Evolutionary conservation across 2,888 invertebrate species (phyloP).

Genomic region (Hypercompe scribonia): DNA sequence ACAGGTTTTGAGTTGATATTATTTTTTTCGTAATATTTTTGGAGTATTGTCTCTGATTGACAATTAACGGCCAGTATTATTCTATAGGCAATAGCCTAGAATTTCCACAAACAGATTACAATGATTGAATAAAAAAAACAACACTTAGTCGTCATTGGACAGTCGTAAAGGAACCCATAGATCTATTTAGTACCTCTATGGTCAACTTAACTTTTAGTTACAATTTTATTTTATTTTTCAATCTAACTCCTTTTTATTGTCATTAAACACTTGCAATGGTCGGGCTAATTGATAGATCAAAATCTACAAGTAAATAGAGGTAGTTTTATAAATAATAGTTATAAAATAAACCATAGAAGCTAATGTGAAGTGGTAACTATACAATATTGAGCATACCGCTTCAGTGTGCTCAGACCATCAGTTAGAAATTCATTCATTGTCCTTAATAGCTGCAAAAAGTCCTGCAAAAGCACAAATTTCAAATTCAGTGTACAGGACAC

Average conservation of each 20-base stretch:
- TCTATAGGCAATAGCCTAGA: not conserved
- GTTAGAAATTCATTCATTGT: slow-evolving; percentile 12
- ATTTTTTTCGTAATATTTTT: not conserved
- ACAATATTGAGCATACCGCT: slow-evolving; percentile 71
- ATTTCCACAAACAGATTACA: not conserved
- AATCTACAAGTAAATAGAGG: slow-evolving; percentile 61
- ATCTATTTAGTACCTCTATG: slow-evolving; percentile 1
- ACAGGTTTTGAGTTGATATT: slow-evolving; percentile 4
- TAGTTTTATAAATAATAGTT: slow-evolving; percentile 63
- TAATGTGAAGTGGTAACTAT: slow-evolving; percentile 43
- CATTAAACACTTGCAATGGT: slow-evolving; percentile 27
- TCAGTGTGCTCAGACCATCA: slow-evolving; percentile 53
- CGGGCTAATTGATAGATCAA: slow-evolving; percentile 61
- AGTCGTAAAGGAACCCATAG: not conserved
- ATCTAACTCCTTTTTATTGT: slow-evolving; percentile 43
- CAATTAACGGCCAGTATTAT: not conserved
- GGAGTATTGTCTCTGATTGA: not conserved
- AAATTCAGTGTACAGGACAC: slow-evolving; percentile 14
- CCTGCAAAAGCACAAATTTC: slow-evolving; percentile 28
- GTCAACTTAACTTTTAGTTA: not conserved
- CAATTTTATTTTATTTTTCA: not conserved
- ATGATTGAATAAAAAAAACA: not conserved
- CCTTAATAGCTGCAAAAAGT: slow-evolving; percentile 12
- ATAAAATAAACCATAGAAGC: slow-evolving; percentile 55
- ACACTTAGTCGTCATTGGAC: not conserved